A percentile compares a stretch with the other conserved stretches of the same genome.
Evolutionary conservation across 2,113 vertebrate species (phyloP).

Genomic region (Prochilodus magdalenae): DNA sequence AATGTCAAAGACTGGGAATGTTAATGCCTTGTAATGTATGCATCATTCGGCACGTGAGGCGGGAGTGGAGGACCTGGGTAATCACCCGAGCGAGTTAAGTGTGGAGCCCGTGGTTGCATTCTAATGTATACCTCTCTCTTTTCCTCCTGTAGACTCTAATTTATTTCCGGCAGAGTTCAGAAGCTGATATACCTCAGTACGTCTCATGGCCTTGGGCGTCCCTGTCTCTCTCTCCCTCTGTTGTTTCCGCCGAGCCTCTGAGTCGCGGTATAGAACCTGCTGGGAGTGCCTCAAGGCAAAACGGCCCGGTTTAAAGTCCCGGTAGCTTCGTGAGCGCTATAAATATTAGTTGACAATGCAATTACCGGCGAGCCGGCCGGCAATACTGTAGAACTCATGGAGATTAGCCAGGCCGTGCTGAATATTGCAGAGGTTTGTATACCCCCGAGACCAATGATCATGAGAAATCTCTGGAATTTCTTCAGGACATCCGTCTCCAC

Average conservation of each 20-base stretch:
- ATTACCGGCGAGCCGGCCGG: background rate
- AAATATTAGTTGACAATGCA: conserved; percentile 3
- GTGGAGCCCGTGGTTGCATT: background rate
- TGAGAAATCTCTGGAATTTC: background rate
- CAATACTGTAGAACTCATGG: background rate
- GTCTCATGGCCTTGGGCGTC: conserved; percentile 26
- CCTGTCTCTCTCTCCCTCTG: conserved; percentile 4
- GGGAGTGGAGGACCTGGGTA: background rate
- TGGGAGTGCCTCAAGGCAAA: conserved; percentile 22
- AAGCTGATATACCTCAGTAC: background rate
- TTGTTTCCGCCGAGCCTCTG: conserved; percentile 21
- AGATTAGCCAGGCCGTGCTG: background rate
- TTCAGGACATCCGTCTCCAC: background rate
- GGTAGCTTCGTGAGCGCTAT: background rate
- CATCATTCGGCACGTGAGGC: background rate
- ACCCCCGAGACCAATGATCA: background rate
- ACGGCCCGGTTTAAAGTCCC: conserved; percentile 26
- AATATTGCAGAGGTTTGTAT: background rate
- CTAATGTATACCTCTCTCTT: conserved; percentile 2
- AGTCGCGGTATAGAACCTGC: background rate
- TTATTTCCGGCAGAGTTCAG: conserved; percentile 19
- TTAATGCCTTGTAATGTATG: background rate
- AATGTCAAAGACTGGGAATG: background rate
- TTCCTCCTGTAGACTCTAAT: conserved; percentile 3
- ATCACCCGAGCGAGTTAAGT: conserved; percentile 15